Percentiles rank a stretch among this genome's conserved stretches.
phyloP scores from a whole-genome alignment of 2,113 vertebrate species.

The Lutjanus erythropterus region DNA sequence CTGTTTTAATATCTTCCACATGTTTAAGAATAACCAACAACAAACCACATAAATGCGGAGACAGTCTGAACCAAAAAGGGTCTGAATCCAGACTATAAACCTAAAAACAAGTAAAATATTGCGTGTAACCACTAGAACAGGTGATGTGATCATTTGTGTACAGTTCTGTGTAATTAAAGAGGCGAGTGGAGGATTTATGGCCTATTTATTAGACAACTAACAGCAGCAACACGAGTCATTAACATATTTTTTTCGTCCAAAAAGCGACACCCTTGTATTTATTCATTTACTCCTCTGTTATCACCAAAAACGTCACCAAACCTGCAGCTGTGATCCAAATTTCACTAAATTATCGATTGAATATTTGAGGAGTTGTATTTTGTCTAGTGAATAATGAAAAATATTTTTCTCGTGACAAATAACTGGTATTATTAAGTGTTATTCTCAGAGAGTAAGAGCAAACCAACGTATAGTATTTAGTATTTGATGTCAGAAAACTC shows the following conservation, averaged over 20 bases:
- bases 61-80: background rate
- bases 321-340: background rate
- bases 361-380: background rate
- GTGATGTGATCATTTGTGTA: background rate
- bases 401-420: background rate
- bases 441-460: background rate
- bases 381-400: background rate
- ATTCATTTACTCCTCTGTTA: background rate
- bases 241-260: background rate
- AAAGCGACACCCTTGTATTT: conserved; percentile 5
- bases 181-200: background rate
- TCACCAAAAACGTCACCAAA: background rate
- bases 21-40: background rate
- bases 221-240: background rate
- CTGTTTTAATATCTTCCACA: background rate
- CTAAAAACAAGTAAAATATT: background rate
- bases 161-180: background rate
- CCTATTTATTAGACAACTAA: conserved; percentile 6
- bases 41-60: background rate
- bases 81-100: background rate
- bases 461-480: background rate
- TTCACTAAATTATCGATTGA: background rate
- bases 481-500: background rate
- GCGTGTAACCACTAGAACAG: background rate
- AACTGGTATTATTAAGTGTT: background rate